A percentile compares a stretch with the other conserved stretches of the same genome.
These are phyloP conservation scores for Coptotermes formosanus DNA, from an alignment of 1,140 invertebrate species.

Conservation along the genomic window DNA sequence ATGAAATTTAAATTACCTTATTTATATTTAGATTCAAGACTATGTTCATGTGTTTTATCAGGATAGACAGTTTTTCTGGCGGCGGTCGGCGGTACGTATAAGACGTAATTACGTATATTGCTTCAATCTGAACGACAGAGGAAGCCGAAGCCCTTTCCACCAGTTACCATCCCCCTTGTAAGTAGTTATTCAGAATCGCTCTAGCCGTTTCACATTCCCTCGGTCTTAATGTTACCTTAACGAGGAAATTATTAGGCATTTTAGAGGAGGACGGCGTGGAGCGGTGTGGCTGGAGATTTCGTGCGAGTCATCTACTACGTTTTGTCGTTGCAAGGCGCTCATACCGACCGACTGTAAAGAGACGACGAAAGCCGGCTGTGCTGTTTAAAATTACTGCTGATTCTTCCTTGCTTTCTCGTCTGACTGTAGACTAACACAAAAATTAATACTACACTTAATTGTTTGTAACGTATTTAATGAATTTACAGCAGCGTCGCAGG, in stretches of 20 bases:
- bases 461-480: too few species aligned
- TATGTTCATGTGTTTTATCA: neutral
- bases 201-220: neutral
- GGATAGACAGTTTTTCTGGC: neutral
- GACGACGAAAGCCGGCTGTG: neutral
- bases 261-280: neutral
- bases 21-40: neutral
- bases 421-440: neutral
- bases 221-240: constrained; percentile 16
- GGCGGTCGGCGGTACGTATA: neutral
- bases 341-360: neutral
- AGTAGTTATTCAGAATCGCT: constrained; percentile 4
- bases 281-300: neutral
- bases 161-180: neutral
- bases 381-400: neutral
- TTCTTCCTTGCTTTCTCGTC: neutral
- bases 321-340: neutral
- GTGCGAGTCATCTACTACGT: neutral
- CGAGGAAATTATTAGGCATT: constrained; percentile 12
- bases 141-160: neutral
- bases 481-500: too few species aligned
- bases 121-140: neutral
- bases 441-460: too few species aligned
- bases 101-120: constrained; percentile 2
- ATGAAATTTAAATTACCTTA: neutral